Conservation (phyloP, 2,888 invertebrate genomes). For the Eucera pruinosa region DNA sequence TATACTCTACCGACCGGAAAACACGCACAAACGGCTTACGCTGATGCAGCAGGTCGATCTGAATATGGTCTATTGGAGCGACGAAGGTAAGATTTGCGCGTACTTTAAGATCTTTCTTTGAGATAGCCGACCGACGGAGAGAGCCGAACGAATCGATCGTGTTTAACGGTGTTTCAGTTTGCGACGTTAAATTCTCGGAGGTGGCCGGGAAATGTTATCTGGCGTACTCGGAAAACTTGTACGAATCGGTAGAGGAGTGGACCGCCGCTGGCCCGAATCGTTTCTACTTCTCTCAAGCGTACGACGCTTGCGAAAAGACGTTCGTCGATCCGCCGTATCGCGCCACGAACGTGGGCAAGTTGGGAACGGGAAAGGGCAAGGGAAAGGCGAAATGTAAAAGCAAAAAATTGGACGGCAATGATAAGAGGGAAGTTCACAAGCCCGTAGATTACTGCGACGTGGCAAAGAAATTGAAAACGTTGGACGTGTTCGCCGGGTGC, state of each 20-base stretch:
- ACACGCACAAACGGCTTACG: constrained; percentile 87
- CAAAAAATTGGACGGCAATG: constrained; percentile 73
- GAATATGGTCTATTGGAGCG: constrained; percentile 91
- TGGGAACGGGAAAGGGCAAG: constrained; percentile 88
- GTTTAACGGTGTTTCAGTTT: constrained; percentile 82
- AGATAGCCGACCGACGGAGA: too few species aligned
- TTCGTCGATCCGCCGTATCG: constrained; percentile 87
- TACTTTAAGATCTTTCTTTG: too few species aligned
- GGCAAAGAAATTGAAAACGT: constrained; percentile 86
- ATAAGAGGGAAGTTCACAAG: constrained; percentile 62
- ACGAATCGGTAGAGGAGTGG: constrained; percentile 86
- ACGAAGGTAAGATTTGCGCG: constrained; percentile 87
- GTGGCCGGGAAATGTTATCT: constrained; percentile 90
- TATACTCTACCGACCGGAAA: constrained; percentile 91
- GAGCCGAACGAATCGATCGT: too few species aligned
- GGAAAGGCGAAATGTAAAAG: constrained; percentile 88
- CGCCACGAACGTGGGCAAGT: constrained; percentile 87
- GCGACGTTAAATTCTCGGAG: constrained; percentile 86
- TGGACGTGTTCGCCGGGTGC: constrained; percentile 95
- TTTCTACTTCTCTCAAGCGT: constrained; percentile 91
- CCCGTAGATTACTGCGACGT: constrained; percentile 81
- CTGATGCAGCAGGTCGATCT: constrained; percentile 88
- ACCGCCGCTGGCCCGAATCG: constrained; percentile 87
- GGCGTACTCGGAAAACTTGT: constrained; percentile 87
- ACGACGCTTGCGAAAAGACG: constrained; percentile 86